Evolutionary conservation across 2,888 invertebrate genomes (phyloP).

Genomic region (Ecliptopera silaceata): DNA sequence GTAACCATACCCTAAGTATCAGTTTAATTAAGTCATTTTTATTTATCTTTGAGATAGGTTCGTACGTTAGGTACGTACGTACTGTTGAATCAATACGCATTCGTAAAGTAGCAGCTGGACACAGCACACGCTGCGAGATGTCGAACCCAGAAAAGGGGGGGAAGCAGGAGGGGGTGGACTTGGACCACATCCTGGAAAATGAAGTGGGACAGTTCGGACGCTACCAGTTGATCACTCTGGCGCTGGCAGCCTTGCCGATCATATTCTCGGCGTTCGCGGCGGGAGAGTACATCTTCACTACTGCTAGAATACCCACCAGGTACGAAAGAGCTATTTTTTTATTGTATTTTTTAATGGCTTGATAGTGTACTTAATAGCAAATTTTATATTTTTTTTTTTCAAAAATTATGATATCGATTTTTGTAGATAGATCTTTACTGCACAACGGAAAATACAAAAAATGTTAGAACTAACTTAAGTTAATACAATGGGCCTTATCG

Average conservation of each 20-base stretch:
- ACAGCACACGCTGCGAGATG: conserved; percentile 37
- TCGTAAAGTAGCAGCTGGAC: conserved; percentile 9
- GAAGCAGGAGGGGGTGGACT: conserved; percentile 47
- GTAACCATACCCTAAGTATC: too few relatives aligned
- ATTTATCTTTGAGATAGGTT: conserved; percentile 4
- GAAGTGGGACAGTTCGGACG: conserved; percentile 73
- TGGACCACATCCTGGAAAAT: conserved; percentile 65
- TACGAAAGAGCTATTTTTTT: too few relatives aligned
- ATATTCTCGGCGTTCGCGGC: conserved; percentile 74
- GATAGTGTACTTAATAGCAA: too few relatives aligned
- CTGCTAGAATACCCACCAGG: conserved; percentile 71
- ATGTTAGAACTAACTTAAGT: too few relatives aligned
- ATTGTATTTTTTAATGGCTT: too few relatives aligned
- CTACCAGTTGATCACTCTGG: conserved; percentile 66
- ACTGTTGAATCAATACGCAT: conserved; percentile 8
- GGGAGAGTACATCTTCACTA: conserved; percentile 75
- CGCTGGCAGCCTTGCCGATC: conserved; percentile 65
- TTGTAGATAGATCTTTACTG: too few relatives aligned
- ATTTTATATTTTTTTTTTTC: too few relatives aligned
- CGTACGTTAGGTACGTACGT: conserved; percentile 3
- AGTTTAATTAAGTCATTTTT: background rate
- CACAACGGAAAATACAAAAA: too few relatives aligned
- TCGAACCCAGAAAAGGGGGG: conserved; percentile 49
- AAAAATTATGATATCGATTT: too few relatives aligned
- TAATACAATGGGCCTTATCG: too few relatives aligned